Evolutionary conservation across 2,113 vertebrate genomes (phyloP).

Genomic region (Hydrochoerus hydrochaeris): DNA sequence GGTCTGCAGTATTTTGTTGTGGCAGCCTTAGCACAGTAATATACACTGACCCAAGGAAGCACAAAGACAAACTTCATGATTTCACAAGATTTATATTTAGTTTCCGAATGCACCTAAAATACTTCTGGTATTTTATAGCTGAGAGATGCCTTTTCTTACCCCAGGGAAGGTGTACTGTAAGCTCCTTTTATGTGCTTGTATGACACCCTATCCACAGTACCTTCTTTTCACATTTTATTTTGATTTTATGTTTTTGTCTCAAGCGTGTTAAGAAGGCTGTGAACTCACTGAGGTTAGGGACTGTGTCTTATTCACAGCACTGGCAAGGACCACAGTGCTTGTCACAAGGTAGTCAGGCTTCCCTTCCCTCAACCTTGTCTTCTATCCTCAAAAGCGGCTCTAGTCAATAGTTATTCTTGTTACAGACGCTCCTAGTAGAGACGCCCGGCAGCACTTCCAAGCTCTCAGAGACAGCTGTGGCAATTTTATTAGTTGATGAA

Average conservation of each 20-base stretch:
- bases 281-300: neutral
- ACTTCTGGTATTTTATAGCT: neutral
- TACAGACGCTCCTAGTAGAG: neutral
- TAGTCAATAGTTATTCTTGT: neutral
- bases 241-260: neutral
- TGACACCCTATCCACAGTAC: neutral
- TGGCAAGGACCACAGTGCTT: neutral
- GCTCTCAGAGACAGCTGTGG: neutral
- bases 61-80: neutral
- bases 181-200: neutral
- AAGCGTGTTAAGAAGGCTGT: neutral
- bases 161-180: neutral
- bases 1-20: neutral
- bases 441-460: neutral
- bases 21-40: neutral
- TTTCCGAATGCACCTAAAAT: neutral
- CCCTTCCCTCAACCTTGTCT: neutral
- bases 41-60: neutral
- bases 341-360: neutral
- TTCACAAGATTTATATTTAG: neutral
- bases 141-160: neutral
- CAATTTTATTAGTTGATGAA: constrained; percentile 41
- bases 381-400: neutral
- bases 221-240: neutral
- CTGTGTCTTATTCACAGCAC: neutral